Conservation (phyloP, 2,113 vertebrate genomes). For the Toxotes chatareus region DNA sequence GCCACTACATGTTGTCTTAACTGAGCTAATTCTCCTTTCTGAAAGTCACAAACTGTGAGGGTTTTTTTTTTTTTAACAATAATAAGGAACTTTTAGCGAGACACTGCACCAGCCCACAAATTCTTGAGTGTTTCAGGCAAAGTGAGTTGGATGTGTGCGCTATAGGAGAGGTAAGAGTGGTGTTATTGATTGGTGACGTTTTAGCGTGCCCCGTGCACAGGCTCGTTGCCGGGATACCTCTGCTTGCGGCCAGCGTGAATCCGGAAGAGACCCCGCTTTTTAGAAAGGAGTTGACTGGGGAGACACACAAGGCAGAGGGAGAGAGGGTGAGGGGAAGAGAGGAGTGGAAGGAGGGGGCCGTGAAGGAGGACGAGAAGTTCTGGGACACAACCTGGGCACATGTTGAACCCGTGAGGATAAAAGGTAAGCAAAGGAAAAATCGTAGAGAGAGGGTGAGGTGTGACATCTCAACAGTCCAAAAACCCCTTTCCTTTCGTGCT, state of each 20-base stretch:
- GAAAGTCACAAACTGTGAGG: neutral
- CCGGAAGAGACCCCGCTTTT: conserved; percentile 98
- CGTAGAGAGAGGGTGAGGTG: conserved; percentile 12
- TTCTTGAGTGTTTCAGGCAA: conserved; percentile 65
- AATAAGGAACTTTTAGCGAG: neutral
- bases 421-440: conserved; percentile 5
- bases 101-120: conserved; percentile 70
- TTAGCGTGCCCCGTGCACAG: conserved; percentile 82
- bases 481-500: neutral
- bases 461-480: conserved; percentile 69
- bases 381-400: conserved; percentile 53
- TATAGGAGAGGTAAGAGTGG: conserved; percentile 23
- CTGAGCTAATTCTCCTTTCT: neutral
- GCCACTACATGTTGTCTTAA: neutral
- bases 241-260: conserved; percentile 95
- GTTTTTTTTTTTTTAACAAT: neutral
- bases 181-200: conserved; percentile 47
- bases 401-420: conserved; percentile 40
- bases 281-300: conserved; percentile 94
- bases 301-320: conserved; percentile 91
- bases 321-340: conserved; percentile 81
- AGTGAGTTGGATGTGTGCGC: conserved; percentile 22
- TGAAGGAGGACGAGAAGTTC: conserved; percentile 26
- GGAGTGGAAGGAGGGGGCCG: conserved; percentile 33
- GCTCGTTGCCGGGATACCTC: conserved; percentile 90